Evolutionary conservation across 2,888 invertebrate species (phyloP).

Genomic region (Lasiommata megera): DNA sequence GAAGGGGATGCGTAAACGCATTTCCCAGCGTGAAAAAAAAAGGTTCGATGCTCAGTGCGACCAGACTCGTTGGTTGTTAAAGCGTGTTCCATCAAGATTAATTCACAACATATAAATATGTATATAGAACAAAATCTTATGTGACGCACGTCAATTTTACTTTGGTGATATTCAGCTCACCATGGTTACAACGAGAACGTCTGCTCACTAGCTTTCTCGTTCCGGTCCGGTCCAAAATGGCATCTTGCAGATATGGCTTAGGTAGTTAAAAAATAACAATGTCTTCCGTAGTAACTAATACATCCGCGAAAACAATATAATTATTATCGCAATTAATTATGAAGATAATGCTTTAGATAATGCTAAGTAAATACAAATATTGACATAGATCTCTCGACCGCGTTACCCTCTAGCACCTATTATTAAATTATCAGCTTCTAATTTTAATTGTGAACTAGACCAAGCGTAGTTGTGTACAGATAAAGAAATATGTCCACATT

Average conservation of each 20-base stretch:
- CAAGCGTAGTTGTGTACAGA: conserved; percentile 31
- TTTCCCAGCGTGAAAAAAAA: too few relatives aligned
- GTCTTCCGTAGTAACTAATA: conserved; percentile 38
- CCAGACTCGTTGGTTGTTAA: too few relatives aligned
- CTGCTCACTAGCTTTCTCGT: too few relatives aligned
- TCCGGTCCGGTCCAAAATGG: background rate
- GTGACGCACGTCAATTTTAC: too few relatives aligned
- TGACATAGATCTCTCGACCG: conserved; percentile 72
- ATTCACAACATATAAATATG: too few relatives aligned
- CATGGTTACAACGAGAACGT: too few relatives aligned
- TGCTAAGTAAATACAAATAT: conserved; percentile 61
- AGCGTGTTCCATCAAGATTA: too few relatives aligned
- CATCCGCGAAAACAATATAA: conserved; percentile 40
- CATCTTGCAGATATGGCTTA: background rate
- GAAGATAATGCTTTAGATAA: conserved; percentile 36
- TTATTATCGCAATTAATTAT: conserved; percentile 42
- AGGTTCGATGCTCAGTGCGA: too few relatives aligned
- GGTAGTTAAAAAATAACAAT: conserved; percentile 29
- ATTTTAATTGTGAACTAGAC: conserved; percentile 45
- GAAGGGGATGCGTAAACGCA: too few relatives aligned
- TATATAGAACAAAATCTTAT: too few relatives aligned
- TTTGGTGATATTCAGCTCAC: too few relatives aligned
- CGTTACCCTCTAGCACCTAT: conserved; percentile 71
- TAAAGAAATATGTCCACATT: conserved; percentile 25
- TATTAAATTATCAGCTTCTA: conserved; percentile 59